Conservation (phyloP, 2,113 vertebrate species). For the Scortum barcoo region DNA sequence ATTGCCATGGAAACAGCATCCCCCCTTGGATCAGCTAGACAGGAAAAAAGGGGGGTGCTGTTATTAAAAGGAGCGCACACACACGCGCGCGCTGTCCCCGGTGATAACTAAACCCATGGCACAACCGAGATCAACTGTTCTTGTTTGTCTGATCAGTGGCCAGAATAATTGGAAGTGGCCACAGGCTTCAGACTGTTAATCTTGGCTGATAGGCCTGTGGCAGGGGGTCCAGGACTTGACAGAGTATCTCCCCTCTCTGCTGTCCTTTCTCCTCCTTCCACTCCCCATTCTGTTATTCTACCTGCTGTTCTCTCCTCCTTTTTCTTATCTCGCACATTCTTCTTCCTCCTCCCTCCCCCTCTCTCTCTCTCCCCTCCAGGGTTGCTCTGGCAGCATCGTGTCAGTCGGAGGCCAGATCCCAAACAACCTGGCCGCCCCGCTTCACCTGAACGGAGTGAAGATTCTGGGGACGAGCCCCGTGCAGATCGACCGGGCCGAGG, state of each 20-base stretch:
- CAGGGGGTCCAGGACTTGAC: constrained; percentile 21
- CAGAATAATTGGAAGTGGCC: constrained; percentile 40
- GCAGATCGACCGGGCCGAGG: constrained; percentile 92
- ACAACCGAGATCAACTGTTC: constrained; percentile 48
- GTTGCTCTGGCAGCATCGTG: constrained; percentile 91
- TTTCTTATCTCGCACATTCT: neutral
- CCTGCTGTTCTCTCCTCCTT: neutral
- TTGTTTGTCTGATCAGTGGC: constrained; percentile 50
- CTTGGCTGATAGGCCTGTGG: constrained; percentile 22
- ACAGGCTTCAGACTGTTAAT: constrained; percentile 34
- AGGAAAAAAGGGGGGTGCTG: constrained; percentile 43
- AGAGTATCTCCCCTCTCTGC: neutral
- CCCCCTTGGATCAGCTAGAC: constrained; percentile 56
- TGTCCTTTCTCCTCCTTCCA: neutral
- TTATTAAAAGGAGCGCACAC: constrained; percentile 64
- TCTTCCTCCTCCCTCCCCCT: neutral
- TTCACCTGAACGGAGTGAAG: constrained; percentile 90
- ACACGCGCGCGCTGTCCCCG: neutral
- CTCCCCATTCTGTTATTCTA: neutral
- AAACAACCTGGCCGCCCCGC: constrained; percentile 92
- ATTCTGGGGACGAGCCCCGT: constrained; percentile 92
- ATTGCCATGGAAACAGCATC: constrained; percentile 81
- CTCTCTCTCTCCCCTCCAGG: constrained; percentile 77
- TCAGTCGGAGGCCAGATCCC: constrained; percentile 97
- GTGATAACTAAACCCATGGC: constrained; percentile 42